Percentiles rank a stretch among this genome's conserved stretches.
phyloP scores from a whole-genome alignment of 2,797 vertebrate species.

The Syndactyla subalaris region DNA sequence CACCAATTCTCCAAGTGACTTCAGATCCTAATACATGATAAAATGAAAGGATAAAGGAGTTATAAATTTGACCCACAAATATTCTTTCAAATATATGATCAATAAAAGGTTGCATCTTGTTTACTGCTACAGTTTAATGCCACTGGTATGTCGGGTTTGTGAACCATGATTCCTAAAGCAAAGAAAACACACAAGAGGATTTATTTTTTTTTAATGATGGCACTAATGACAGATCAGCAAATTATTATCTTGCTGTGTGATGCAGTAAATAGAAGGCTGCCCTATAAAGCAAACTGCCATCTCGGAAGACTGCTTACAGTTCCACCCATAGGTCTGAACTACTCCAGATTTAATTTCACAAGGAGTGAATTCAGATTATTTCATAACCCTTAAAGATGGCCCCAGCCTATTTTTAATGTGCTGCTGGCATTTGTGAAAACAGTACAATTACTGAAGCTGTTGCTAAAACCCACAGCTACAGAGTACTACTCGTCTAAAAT shows the following conservation, averaged over 20 bases:
- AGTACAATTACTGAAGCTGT: slow-evolving; percentile 66
- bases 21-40: not conserved
- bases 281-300: slow-evolving; percentile 66
- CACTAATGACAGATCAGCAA: slow-evolving; percentile 58
- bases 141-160: not conserved
- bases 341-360: slow-evolving; percentile 69
- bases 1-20: not conserved
- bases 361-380: slow-evolving; percentile 69
- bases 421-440: slow-evolving; percentile 66
- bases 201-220: not conserved
- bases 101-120: not conserved
- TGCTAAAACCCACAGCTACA: slow-evolving; percentile 66
- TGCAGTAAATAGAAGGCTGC: slow-evolving; percentile 43
- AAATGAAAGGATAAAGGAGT: not conserved
- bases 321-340: slow-evolving; percentile 58
- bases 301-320: slow-evolving; percentile 67
- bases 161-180: slow-evolving; percentile 4
- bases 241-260: slow-evolving; percentile 49
- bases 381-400: slow-evolving; percentile 68
- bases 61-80: not conserved
- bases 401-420: slow-evolving; percentile 67
- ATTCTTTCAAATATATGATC: not conserved
- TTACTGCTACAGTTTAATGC: not conserved
- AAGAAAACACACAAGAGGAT: not conserved
- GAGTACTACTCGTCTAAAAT: slow-evolving; percentile 46